Conservation (phyloP, 1,140 invertebrate genomes). For the Camponotus pennsylvanicus region DNA sequence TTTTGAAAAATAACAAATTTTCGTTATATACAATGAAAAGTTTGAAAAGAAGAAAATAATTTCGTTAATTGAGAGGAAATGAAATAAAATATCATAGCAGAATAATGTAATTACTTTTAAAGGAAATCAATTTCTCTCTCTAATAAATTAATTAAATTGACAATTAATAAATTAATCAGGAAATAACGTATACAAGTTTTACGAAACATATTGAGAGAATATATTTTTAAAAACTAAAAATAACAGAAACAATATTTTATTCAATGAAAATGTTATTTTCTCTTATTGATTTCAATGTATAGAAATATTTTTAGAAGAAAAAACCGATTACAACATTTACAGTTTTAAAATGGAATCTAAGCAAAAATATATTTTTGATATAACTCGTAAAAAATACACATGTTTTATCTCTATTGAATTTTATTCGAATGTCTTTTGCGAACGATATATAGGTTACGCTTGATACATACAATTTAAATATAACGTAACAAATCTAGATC, state of each 20-base stretch:
- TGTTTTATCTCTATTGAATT: neutral
- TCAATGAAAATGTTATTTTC: neutral
- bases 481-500: conserved; percentile 17
- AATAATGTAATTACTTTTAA: conserved; percentile 8
- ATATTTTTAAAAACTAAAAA: neutral
- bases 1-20: neutral
- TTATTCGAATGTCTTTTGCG: conserved; percentile 2
- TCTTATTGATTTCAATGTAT: neutral
- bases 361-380: neutral
- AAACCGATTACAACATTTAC: neutral
- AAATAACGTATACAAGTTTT: neutral
- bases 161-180: neutral
- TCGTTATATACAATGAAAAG: neutral
- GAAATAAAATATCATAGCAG: neutral
- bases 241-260: neutral
- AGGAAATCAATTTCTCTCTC: neutral
- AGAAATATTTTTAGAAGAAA: neutral
- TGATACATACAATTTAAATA: neutral
- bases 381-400: neutral
- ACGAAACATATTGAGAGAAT: neutral
- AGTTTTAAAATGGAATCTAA: neutral
- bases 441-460: neutral
- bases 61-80: neutral
- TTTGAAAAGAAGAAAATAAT: neutral
- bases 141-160: neutral